phyloP scores from a whole-genome alignment of 1,140 invertebrate genomes.

The Centruroides vittatus region DNA sequence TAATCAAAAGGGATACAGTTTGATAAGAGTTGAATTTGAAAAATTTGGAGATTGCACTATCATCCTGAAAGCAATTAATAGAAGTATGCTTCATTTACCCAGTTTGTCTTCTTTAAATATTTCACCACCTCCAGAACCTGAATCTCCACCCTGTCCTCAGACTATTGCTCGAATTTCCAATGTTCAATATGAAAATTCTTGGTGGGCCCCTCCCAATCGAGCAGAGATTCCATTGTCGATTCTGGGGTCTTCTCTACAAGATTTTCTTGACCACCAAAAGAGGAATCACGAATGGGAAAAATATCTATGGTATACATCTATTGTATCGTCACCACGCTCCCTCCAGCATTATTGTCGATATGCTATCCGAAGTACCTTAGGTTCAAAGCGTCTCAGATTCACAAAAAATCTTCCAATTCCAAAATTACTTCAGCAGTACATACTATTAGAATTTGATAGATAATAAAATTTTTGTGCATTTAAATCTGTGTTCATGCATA shows the following conservation, averaged over 20 bases:
- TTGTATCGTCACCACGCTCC: conserved; percentile 20
- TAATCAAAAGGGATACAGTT: conserved; percentile 20
- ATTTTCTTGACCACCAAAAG: background rate
- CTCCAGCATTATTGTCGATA: conserved; percentile 27
- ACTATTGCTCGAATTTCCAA: background rate
- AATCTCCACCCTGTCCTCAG: background rate
- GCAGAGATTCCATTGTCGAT: background rate
- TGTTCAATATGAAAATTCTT: background rate
- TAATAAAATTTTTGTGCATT: background rate
- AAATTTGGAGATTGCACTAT: conserved; percentile 17
- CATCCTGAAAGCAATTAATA: conserved; percentile 24
- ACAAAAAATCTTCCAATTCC: conserved; percentile 23
- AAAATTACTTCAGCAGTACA: conserved; percentile 20
- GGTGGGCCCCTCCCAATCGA: background rate
- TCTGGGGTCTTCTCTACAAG: background rate
- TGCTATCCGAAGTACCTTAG: conserved; percentile 21
- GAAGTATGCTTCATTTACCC: conserved; percentile 21
- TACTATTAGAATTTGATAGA: conserved; percentile 21
- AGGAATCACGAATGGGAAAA: conserved; percentile 8
- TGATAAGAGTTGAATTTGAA: conserved; percentile 23
- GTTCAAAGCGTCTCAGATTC: conserved; percentile 18
- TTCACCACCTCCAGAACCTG: background rate
- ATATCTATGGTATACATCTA: conserved; percentile 21
- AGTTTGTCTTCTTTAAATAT: conserved; percentile 19
- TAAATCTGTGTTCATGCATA: too few species aligned